Percentiles rank a stretch among this genome's conserved stretches.
Conservation (phyloP, 2,113 vertebrate species). For the Acrocephalus kingi region DNA sequence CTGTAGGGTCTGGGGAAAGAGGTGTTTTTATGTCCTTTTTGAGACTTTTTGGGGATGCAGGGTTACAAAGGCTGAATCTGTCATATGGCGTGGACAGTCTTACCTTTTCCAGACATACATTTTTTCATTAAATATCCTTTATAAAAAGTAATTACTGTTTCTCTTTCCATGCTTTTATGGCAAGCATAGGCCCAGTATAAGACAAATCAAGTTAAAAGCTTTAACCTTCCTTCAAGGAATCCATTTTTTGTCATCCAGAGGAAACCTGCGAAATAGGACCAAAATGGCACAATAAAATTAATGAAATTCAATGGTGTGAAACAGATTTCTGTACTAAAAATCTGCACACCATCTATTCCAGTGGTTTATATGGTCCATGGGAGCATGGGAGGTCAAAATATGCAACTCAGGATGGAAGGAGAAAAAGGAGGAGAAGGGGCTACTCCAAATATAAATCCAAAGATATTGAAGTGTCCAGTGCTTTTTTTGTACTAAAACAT, state of each 20-base stretch:
- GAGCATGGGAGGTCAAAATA: background rate
- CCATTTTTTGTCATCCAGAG: background rate
- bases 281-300: background rate
- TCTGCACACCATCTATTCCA: background rate
- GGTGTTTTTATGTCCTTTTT: background rate
- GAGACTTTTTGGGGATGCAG: background rate
- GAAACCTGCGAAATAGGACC: background rate
- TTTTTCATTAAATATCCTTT: background rate
- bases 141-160: background rate
- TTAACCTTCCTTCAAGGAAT: background rate
- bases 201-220: background rate
- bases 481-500: background rate
- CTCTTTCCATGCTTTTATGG: background rate
- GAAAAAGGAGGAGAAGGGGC: background rate
- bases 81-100: background rate
- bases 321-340: conserved; percentile 15
- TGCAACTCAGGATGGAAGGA: background rate
- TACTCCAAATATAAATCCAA: background rate
- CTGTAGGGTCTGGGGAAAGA: rapidly evolving
- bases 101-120: background rate
- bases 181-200: background rate
- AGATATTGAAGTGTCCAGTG: background rate
- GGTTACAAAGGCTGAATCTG: background rate
- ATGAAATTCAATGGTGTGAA: conserved; percentile 27
- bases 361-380: background rate